Base-by-base conservation (phyloP, 2,113 vertebrate species). In the Pelecanoides urinatrix region DNA sequence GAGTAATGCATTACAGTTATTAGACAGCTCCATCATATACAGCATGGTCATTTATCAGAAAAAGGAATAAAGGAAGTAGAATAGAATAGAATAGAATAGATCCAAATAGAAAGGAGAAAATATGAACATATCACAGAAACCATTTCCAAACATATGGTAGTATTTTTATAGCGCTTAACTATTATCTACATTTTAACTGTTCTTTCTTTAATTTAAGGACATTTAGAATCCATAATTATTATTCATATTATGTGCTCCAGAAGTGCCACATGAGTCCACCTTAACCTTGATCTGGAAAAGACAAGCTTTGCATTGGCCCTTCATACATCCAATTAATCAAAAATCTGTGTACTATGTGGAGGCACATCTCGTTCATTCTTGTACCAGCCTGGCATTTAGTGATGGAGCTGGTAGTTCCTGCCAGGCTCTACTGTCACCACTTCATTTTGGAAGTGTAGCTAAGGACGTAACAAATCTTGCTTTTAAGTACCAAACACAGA, bases 391-490 rank as follows among this genome's bases (percentile, higher is more conserved):
- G 13, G 20, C 6, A 2, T 3, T 53, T 10, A 26, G 3, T 3
- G 44, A 6, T 5, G 55, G 27, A 34, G 40, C 62, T 8, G 10
- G 13, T 1, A 7, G 10, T 0, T 27, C 71, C 73, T 4, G 4
- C 65, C 71, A 10, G 47, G 21, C 70, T 78, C 79, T n/a, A 9
- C 47, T 45, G 21, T 10, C 80, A 25, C 71, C 53, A 3, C 11
- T 18, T 27, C 10, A 17, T 32, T 30, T 26, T 21, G 59, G 23
- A 67, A 42, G 9, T 11, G 20, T 49, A 44, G 5, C 42, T n/a
- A 27, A 59, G 3, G 3, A 50, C 0, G 0, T 2, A 16, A 25
- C 25, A 30, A 59, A 2, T 52, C 44, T 59, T 5, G 2, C 1
- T 45, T 49, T 25, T 13, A 44, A 36, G 11, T 26, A 42, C 36